These are phyloP conservation scores for Decapterus maruadsi DNA, from an alignment of 2,797 vertebrate species.

Conservation along the genomic window DNA sequence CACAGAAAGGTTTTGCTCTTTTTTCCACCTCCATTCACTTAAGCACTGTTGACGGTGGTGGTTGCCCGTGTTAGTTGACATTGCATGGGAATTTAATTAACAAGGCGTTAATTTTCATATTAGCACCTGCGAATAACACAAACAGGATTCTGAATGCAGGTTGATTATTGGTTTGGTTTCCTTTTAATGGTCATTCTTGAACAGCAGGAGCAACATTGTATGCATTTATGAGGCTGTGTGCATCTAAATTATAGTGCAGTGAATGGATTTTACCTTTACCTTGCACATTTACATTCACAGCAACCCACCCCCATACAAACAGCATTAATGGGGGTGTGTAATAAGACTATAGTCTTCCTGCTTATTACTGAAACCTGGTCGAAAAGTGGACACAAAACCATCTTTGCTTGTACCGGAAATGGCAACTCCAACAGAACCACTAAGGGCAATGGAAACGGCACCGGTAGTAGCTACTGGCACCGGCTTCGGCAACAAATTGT, in stretches of 20 bases:
- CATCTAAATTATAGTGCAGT: neutral
- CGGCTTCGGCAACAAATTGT: too few relatives aligned
- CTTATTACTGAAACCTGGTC: too few relatives aligned
- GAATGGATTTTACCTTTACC: too few relatives aligned
- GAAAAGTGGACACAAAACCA: too few relatives aligned
- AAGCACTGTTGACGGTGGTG: constrained; percentile 23
- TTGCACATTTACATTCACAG: too few relatives aligned
- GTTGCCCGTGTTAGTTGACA: constrained; percentile 15
- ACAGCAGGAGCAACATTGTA: neutral
- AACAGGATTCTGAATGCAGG: constrained; percentile 10
- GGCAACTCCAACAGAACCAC: too few relatives aligned
- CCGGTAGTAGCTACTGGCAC: too few relatives aligned
- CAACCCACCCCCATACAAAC: too few relatives aligned
- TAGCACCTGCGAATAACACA: constrained; percentile 27
- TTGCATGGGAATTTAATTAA: constrained; percentile 41
- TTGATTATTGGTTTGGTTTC: constrained; percentile 11
- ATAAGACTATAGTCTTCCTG: too few relatives aligned
- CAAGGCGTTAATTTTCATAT: constrained; percentile 35
- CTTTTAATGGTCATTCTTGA: neutral
- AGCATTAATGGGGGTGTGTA: too few relatives aligned
- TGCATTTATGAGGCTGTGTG: neutral
- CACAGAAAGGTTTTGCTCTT: constrained; percentile 27
- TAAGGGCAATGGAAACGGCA: too few relatives aligned
- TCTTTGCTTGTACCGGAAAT: too few relatives aligned
- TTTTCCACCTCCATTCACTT: constrained; percentile 30